phyloP scores from a whole-genome alignment of 2,888 invertebrate species.

The Caenorhabditis afra region DNA sequence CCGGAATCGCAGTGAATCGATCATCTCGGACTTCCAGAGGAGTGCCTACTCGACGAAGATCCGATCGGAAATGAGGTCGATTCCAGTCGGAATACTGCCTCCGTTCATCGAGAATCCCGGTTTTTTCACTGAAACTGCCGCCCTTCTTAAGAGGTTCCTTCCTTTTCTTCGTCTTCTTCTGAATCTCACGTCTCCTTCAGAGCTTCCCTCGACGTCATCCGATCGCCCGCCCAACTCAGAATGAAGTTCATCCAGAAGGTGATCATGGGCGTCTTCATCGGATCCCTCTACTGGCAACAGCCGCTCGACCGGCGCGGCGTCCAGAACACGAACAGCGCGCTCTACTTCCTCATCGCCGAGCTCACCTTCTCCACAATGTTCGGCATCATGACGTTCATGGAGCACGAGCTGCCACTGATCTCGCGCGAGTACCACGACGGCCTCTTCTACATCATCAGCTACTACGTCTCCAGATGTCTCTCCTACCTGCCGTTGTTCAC shows the following conservation, averaged over 20 bases:
- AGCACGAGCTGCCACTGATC: slow-evolving; percentile 91
- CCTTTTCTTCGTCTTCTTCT: no score
- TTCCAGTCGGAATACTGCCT: neutral
- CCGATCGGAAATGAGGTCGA: neutral
- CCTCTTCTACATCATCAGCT: slow-evolving; percentile 50
- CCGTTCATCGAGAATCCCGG: slow-evolving; percentile 19
- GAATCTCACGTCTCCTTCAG: no score
- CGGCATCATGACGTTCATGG: slow-evolving; percentile 91
- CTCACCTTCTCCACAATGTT: slow-evolving; percentile 84
- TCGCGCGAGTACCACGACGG: slow-evolving; percentile 91
- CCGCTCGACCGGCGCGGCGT: slow-evolving; percentile 84
- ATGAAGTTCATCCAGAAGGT: slow-evolving; percentile 75
- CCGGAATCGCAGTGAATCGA: slow-evolving; percentile 63
- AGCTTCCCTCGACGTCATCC: slow-evolving; percentile 68
- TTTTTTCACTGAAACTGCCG: slow-evolving; percentile 8
- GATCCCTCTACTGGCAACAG: slow-evolving; percentile 86
- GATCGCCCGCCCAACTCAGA: slow-evolving; percentile 65
- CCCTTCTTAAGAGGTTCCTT: slow-evolving; percentile 23
- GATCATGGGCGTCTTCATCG: slow-evolving; percentile 84
- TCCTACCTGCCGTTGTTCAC: slow-evolving; percentile 72
- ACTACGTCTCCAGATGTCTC: slow-evolving; percentile 73
- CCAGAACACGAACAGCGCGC: slow-evolving; percentile 93
- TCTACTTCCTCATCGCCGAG: slow-evolving; percentile 91
- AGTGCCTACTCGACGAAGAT: neutral
- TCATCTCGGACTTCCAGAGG: slow-evolving; percentile 80